Base-by-base conservation (phyloP, 2,797 vertebrate genomes). In the Sandelia bainsii region DNA sequence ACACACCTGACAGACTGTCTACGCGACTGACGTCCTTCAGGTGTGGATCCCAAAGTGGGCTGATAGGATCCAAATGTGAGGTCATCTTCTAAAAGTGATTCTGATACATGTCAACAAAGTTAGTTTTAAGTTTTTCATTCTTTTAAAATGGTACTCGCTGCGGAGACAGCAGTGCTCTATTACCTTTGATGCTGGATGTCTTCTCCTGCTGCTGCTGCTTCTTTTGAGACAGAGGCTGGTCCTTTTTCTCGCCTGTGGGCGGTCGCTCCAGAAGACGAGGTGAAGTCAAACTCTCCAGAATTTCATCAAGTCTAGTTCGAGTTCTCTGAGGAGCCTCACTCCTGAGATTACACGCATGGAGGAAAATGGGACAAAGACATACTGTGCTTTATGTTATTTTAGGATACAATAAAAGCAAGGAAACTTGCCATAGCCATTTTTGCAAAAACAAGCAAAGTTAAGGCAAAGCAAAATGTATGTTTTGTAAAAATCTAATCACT, bases 21-120 rank as follows among this genome's bases (percentile, higher is more conserved):
- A 49, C 93, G 95, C 3, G 94, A 91, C 27, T 87, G 94, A 5
- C 91, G 93, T n/a, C 93, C 94, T 75, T 96, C 93, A 1, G 91
- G 84, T 0, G 77, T 80, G 54, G 94, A 90, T 16, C 75, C 93
- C 85, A 96, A 5, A 0, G 95, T 95, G 68, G 96, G 97, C 86
- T 97, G 95, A 78, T 98, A 97, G 1, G 94, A 93, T 56, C 96
- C 96, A 54, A 97, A 97, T 8, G 90, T 91, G 70, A 97, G 91
- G 78, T 95, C 93, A 0, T 96, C 95, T 0, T 96, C 90, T 80
- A 87, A 60, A 27, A 12, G 23, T 0, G 93, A 78, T 56, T 94
- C 93, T 91, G 71, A 62, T 13, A 12, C 51, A 82, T 11, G 1
- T 6, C 5, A 62, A 65, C 6, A 52, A 1, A 39, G 44, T 7